Base-by-base conservation (phyloP, 30 jellyfish, hydroid and myxozoan species). In the Hydractinia symbiolongicarpus region DNA sequence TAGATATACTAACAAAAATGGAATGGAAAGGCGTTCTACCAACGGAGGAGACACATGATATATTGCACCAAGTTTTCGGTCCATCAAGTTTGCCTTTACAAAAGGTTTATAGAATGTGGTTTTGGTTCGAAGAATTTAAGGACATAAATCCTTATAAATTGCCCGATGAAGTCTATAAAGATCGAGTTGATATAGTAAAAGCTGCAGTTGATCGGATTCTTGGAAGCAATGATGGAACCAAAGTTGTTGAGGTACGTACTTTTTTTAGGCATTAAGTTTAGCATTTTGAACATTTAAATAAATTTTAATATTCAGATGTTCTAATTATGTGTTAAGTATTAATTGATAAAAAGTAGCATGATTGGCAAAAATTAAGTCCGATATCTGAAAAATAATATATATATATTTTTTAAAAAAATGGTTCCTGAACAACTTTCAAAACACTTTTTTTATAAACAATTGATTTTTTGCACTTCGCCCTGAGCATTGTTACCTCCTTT, bases 1-100 rank as follows among this genome's bases (percentile, higher is more conserved):
- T 94, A 50, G 99, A 94, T 67, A 61, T 94, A 16, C 80, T 94
- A 5, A 84, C 99, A 7, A 79, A 88, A 56, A 94, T 94, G 99
- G 99, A 94, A 72, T 91, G 82, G 66, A 82, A 94, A 71, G 88
- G 93, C 4, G 85, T 88, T 40, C 78, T 93, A 50, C 99, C 99
- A 0, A 95, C 89, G 72, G 90, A 70, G 40, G 88, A 88, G 50
- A 84, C 96, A 7, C 90, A 84, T 62, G 90, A 90, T 50, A 74
- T 87, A 40, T 72, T 82, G 61, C 9, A 78, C 53, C 95, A 84
- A 53, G 84, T 88, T 7, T 94, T 94, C 85, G 99, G 99, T 7
- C 78, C 76, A 20, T 89, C 95, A 17, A 88, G 99, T 64, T 61
- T 88, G 5, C 99, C 99, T 19, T 83, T 88, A 9, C 88, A 88